Percentiles rank a stretch among this genome's conserved stretches.
phyloP scores from a whole-genome alignment of 2,797 vertebrate species.

The Echeneis naucrates region DNA sequence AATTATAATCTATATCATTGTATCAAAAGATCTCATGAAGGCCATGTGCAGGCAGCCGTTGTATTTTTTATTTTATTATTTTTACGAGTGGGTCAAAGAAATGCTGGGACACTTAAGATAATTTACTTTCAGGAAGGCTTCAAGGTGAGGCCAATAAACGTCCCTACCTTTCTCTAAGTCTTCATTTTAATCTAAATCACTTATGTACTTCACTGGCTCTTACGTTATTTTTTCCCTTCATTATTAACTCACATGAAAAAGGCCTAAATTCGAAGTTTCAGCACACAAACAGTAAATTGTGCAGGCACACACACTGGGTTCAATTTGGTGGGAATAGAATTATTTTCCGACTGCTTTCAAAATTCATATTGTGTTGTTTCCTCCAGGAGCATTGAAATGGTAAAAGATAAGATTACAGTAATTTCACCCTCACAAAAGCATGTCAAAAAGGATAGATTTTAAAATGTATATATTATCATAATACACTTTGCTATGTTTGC shows the following conservation, averaged over 20 bases:
- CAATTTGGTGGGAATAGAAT: neutral
- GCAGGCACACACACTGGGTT: neutral
- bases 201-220: constrained; percentile 2
- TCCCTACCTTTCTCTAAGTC: neutral
- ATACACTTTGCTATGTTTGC: constrained; percentile 21
- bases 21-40: constrained; percentile 41
- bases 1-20: constrained; percentile 45
- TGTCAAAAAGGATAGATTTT: constrained; percentile 20
- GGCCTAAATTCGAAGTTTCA: neutral
- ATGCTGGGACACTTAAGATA: too few species aligned
- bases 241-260: neutral
- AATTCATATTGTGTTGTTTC: constrained; percentile 7
- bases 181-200: neutral
- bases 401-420: constrained; percentile 29
- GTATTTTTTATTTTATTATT: constrained; percentile 12
- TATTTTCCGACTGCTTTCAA: neutral
- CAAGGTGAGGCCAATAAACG: neutral
- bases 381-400: constrained; percentile 23
- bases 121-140: neutral
- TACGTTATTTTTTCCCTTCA: neutral
- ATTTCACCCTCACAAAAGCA: constrained; percentile 33
- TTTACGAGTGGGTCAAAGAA: neutral
- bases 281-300: neutral
- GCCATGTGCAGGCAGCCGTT: constrained; percentile 4
- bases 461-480: constrained; percentile 10